A percentile compares a stretch with the other conserved stretches of the same genome.
These are phyloP conservation scores for Leucophenga varia DNA, from an alignment of 1,140 invertebrate species.

Conservation along the genomic window DNA sequence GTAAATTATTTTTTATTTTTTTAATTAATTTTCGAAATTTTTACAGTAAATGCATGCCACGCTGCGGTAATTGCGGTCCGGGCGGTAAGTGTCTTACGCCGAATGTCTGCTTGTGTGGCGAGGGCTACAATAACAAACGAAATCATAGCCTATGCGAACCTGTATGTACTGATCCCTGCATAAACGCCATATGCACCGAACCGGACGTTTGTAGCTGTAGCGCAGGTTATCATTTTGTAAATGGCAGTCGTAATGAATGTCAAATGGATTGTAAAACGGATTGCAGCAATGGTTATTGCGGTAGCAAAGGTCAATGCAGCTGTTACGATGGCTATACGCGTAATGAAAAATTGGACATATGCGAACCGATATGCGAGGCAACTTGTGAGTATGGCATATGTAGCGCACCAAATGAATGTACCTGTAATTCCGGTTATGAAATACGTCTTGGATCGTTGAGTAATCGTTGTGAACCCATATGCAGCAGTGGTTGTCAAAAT, in stretches of 20 bases:
- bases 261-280: slow-evolving; percentile 55
- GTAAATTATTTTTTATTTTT: too few species aligned
- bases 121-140: slow-evolving; percentile 30
- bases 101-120: slow-evolving; percentile 28
- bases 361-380: slow-evolving; percentile 61
- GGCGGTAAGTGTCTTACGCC: slow-evolving; percentile 35
- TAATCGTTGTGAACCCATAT: slow-evolving; percentile 39
- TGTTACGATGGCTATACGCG: slow-evolving; percentile 61
- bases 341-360: slow-evolving; percentile 55
- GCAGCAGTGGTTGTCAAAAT: slow-evolving; percentile 34
- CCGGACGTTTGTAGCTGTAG: slow-evolving; percentile 56
- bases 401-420: slow-evolving; percentile 60
- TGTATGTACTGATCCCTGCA: slow-evolving; percentile 41
- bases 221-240: slow-evolving; percentile 20
- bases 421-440: slow-evolving; percentile 55
- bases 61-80: slow-evolving; percentile 33
- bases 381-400: slow-evolving; percentile 65
- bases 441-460: slow-evolving; percentile 13
- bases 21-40: background rate
- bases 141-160: slow-evolving; percentile 32
- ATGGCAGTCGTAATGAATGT: slow-evolving; percentile 29
- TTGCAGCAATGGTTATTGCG: slow-evolving; percentile 62
- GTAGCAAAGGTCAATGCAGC: slow-evolving; percentile 59
- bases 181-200: slow-evolving; percentile 54
- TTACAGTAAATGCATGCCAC: slow-evolving; percentile 29